Conservation (phyloP, 23 tunicate genomes). For the Pegea sp. region DNA sequence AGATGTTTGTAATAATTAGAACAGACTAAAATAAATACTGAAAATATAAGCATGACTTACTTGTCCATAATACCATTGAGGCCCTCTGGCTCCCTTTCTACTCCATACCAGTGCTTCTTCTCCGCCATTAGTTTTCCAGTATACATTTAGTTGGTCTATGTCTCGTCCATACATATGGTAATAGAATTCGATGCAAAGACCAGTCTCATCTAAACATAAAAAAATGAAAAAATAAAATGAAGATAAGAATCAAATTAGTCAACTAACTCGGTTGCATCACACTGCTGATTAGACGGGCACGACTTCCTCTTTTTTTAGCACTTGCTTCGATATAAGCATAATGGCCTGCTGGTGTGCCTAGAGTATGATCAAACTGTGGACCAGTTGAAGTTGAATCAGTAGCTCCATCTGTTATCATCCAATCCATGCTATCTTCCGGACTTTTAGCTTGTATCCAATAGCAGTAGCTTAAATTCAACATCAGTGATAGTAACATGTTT, state of each 20-base stretch:
- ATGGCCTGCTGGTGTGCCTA: constrained; percentile 27
- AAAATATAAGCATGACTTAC: constrained; percentile 2
- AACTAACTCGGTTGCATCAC: constrained; percentile 41
- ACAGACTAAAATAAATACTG: background rate
- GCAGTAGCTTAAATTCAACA: too few species aligned
- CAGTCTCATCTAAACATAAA: constrained; percentile 30
- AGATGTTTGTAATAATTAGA: background rate
- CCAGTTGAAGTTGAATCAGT: constrained; percentile 78
- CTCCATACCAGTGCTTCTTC: constrained; percentile 54
- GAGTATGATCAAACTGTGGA: constrained; percentile 68
- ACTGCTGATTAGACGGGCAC: constrained; percentile 59
- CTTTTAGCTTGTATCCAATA: constrained; percentile 39
- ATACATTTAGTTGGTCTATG: constrained; percentile 34
- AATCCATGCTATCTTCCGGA: constrained; percentile 32
- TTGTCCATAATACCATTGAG: constrained; percentile 85
- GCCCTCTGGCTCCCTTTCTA: constrained; percentile 57
- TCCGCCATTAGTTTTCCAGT: constrained; percentile 42
- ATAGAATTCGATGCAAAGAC: constrained; percentile 76
- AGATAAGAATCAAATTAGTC: too few species aligned
- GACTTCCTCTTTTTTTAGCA: constrained; percentile 13
- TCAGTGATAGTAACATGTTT: too few species aligned
- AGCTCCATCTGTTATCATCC: constrained; percentile 37
- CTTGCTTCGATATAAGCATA: constrained; percentile 69
- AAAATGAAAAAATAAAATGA: too few species aligned
- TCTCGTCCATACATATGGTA: constrained; percentile 96